These are phyloP conservation scores for Miniopterus natalensis DNA, from an alignment of 2,113 vertebrate species.

Conservation along the genomic window DNA sequence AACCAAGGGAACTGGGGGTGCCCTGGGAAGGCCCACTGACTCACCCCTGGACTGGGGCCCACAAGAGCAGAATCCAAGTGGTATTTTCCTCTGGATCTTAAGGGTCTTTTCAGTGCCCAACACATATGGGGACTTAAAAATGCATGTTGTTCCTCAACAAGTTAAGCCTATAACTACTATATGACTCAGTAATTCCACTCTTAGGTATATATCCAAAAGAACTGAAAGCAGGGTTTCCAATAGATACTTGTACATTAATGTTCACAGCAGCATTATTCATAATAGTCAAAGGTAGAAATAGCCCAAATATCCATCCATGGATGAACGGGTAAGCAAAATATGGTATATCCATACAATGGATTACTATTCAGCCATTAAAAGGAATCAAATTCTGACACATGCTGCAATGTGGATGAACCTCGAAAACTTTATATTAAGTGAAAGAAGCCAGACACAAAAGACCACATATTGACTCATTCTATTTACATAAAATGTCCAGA, in stretches of 20 bases:
- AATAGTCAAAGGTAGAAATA: background rate
- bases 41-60: background rate
- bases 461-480: background rate
- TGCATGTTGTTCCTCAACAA: background rate
- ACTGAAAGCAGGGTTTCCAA: background rate
- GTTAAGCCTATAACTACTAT: background rate
- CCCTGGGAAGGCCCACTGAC: background rate
- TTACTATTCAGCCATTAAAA: constrained; percentile 41
- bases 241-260: background rate
- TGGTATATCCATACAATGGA: background rate
- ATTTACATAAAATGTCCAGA: background rate
- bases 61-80: background rate
- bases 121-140: background rate
- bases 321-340: background rate
- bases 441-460: constrained; percentile 39
- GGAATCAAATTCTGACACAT: constrained; percentile 14
- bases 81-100: background rate
- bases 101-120: background rate
- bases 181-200: background rate
- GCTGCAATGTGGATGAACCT: background rate
- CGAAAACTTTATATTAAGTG: background rate
- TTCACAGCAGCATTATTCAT: background rate
- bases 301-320: background rate
- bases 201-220: background rate
- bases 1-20: background rate